Evolutionary conservation across 2,888 invertebrate species (phyloP).

Genomic region (Danaus chrysippus): DNA sequence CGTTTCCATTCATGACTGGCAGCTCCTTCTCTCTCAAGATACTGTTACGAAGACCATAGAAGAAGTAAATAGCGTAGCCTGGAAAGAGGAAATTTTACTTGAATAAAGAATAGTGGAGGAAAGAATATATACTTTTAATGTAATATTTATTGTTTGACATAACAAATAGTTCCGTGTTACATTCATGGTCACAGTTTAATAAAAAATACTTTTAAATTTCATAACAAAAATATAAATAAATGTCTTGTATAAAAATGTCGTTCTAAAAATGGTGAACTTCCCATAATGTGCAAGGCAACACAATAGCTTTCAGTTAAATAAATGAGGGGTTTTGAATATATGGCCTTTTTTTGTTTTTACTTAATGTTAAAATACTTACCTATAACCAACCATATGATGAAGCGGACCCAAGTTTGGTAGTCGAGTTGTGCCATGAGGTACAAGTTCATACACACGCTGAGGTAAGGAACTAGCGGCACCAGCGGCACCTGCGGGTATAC

Average conservation of each 20-base stretch:
- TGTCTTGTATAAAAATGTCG: no score
- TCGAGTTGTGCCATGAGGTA: constrained; percentile 95
- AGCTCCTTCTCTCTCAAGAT: constrained; percentile 68
- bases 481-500: constrained; percentile 83
- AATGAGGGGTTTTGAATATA: constrained; percentile 1
- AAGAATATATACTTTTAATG: neutral
- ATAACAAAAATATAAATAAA: no score
- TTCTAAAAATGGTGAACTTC: no score
- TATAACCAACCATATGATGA: constrained; percentile 89
- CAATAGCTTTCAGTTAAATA: neutral
- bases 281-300: no score
- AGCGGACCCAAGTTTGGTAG: constrained; percentile 91
- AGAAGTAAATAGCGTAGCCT: constrained; percentile 92
- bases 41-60: constrained; percentile 90
- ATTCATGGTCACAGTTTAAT: no score
- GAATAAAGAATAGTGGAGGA: neutral
- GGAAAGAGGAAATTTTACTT: constrained; percentile 36
- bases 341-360: neutral
- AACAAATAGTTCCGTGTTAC: no score
- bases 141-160: neutral
- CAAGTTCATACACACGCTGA: constrained; percentile 92
- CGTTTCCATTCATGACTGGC: constrained; percentile 36
- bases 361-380: constrained; percentile 71
- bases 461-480: constrained; percentile 90
- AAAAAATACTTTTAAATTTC: no score